phyloP scores from a whole-genome alignment of 2,797 vertebrate species.

The Alfaro cultratus region DNA sequence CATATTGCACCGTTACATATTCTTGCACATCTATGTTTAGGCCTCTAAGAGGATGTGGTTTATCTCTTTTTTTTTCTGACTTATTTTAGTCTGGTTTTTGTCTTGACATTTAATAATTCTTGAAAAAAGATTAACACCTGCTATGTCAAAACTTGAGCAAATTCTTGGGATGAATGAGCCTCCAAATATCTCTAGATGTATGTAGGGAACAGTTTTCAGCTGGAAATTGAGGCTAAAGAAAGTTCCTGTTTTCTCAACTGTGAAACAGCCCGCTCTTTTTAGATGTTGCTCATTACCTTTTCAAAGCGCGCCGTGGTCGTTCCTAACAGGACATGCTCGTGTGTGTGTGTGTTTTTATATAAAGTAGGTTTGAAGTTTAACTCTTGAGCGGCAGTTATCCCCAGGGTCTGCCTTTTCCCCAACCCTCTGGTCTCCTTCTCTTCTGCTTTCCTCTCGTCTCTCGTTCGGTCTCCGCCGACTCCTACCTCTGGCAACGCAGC shows the following conservation, averaged over 20 bases:
- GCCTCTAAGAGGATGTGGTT: background rate
- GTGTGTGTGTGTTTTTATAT: constrained; percentile 23
- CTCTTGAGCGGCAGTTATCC: constrained; percentile 58
- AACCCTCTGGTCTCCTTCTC: constrained; percentile 9
- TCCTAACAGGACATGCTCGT: constrained; percentile 53
- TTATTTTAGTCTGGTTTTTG: constrained; percentile 29
- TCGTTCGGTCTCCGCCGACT: constrained; percentile 49
- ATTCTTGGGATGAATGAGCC: background rate
- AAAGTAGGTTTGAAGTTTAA: constrained; percentile 76
- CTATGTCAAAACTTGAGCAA: constrained; percentile 59
- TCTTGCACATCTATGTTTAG: background rate
- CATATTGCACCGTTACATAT: background rate
- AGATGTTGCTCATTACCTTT: constrained; percentile 62
- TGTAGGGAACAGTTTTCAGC: constrained; percentile 38
- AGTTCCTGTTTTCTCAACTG: constrained; percentile 45
- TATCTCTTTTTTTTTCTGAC: constrained; percentile 2
- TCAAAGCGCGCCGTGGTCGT: constrained; percentile 37
- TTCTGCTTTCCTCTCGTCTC: constrained; percentile 26
- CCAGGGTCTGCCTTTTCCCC: constrained; percentile 43
- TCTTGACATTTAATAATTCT: constrained; percentile 48
- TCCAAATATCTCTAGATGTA: constrained; percentile 53
- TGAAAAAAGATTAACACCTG: constrained; percentile 41
- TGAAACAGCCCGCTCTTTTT: constrained; percentile 58
- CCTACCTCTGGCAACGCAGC: constrained; percentile 67
- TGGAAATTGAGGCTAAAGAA: background rate